phyloP scores from a whole-genome alignment of 2,797 vertebrate species.

The Thalassophryne amazonica region DNA sequence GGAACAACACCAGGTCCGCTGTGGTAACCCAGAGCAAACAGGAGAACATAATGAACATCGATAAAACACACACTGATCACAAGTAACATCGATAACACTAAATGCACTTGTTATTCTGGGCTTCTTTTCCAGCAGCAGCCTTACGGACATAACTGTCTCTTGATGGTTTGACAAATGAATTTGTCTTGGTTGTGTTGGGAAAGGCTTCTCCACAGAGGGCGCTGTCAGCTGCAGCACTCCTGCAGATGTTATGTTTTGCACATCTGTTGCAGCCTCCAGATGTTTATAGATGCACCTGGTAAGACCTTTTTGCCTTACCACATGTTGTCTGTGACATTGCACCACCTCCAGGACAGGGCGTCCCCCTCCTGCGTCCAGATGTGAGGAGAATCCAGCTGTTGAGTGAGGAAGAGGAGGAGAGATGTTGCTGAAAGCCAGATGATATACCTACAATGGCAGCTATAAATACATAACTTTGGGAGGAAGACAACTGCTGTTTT shows the following conservation, averaged over 20 bases:
- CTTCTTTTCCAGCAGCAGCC: too few species aligned
- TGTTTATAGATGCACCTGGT: conserved; percentile 67
- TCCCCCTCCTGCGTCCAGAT: conserved; percentile 39
- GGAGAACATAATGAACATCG: too few species aligned
- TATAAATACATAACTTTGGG: background rate
- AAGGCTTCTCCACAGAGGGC: conserved; percentile 23
- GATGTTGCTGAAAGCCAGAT: background rate
- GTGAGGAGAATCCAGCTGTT: conserved; percentile 29
- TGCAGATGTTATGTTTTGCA: conserved; percentile 55
- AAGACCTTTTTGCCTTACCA: conserved; percentile 30
- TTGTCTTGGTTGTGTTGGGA: conserved; percentile 17
- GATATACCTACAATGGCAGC: background rate
- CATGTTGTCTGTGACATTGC: conserved; percentile 10
- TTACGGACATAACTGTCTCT: background rate
- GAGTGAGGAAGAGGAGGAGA: background rate
- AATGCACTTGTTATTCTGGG: too few species aligned
- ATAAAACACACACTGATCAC: too few species aligned
- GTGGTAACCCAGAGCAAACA: too few species aligned
- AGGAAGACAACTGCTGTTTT: background rate
- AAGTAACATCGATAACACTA: too few species aligned
- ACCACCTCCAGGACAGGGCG: conserved; percentile 16
- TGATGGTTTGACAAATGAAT: conserved; percentile 7
- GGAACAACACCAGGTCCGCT: too few species aligned
- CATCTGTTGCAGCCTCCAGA: conserved; percentile 65
- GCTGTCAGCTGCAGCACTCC: conserved; percentile 53